Conservation (phyloP, 2,113 vertebrate genomes). For the Podarcis raffonei region DNA sequence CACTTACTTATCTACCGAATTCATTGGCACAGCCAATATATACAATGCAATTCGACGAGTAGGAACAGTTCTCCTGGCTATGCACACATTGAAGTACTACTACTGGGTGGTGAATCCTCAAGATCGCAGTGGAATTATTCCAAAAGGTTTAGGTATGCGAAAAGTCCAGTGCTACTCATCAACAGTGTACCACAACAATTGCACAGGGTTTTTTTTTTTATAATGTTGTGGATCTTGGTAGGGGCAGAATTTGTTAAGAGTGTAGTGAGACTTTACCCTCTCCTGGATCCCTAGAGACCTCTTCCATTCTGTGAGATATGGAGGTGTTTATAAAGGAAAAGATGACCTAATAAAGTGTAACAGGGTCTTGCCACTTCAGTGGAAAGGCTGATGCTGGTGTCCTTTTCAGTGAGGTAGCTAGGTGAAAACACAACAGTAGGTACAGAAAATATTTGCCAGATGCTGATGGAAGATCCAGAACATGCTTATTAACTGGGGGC, state of each 20-base stretch:
- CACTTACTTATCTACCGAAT: constrained; percentile 95
- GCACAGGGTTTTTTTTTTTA: not conserved
- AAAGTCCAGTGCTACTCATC: not conserved
- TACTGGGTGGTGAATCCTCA: constrained; percentile 96
- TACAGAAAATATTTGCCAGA: not conserved
- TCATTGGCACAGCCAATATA: constrained; percentile 94
- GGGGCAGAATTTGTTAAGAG: not conserved
- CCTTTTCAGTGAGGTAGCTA: not conserved
- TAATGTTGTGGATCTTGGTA: not conserved
- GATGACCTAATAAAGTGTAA: not conserved
- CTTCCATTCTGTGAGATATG: not conserved
- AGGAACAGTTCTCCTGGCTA: constrained; percentile 93
- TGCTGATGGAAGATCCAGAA: not conserved
- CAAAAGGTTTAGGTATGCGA: constrained; percentile 89
- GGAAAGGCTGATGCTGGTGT: not conserved
- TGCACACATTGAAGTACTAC: constrained; percentile 96
- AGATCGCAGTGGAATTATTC: constrained; percentile 91
- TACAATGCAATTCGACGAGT: constrained; percentile 94
- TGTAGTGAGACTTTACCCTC: not conserved
- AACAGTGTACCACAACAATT: not conserved
- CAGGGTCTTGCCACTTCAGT: not conserved
- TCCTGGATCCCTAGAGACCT: not conserved
- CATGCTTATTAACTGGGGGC: not conserved
- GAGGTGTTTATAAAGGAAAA: not conserved
- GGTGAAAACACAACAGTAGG: not conserved